phyloP scores from a whole-genome alignment of 2,888 invertebrate genomes.

The Drosophila dives region DNA sequence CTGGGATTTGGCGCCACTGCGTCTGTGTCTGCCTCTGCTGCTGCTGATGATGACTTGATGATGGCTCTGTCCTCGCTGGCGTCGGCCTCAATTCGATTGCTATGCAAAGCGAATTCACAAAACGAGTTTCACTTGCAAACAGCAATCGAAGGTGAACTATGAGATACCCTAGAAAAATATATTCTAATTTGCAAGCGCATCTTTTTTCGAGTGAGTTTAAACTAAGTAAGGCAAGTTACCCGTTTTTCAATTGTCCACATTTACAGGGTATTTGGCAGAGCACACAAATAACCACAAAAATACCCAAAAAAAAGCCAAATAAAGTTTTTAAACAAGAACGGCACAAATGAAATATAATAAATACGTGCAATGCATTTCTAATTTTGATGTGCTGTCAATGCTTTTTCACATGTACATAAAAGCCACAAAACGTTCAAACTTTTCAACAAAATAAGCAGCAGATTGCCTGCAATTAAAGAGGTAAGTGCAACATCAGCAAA shows the following conservation, averaged over 20 bases:
- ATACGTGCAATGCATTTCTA: slow-evolving; percentile 71
- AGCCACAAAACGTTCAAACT: slow-evolving; percentile 46
- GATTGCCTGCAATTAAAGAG: slow-evolving; percentile 74
- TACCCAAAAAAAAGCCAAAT: slow-evolving; percentile 9
- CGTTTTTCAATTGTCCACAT: no score
- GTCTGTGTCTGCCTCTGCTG: background rate
- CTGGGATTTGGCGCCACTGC: slow-evolving; percentile 26
- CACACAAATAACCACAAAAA: slow-evolving; percentile 28
- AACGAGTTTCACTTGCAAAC: slow-evolving; percentile 3
- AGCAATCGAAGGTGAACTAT: accelerated
- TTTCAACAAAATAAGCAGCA: slow-evolving; percentile 69
- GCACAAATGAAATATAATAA: slow-evolving; percentile 73
- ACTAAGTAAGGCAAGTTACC: background rate
- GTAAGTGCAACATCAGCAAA: slow-evolving; percentile 20
- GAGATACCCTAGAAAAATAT: slow-evolving; percentile 8
- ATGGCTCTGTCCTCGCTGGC: slow-evolving; percentile 2
- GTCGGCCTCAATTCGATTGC: slow-evolving; percentile 55
- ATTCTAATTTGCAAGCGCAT: background rate
- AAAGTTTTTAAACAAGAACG: slow-evolving; percentile 65
- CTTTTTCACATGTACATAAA: slow-evolving; percentile 45
- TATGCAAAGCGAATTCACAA: slow-evolving; percentile 63
- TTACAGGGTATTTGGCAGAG: slow-evolving; percentile 24
- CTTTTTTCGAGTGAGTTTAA: background rate
- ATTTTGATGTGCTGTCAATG: slow-evolving; percentile 53
- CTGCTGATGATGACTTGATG: slow-evolving; percentile 37